Evolutionary conservation across 2,797 vertebrate species (phyloP).

Genomic region (Alosa sapidissima): DNA sequence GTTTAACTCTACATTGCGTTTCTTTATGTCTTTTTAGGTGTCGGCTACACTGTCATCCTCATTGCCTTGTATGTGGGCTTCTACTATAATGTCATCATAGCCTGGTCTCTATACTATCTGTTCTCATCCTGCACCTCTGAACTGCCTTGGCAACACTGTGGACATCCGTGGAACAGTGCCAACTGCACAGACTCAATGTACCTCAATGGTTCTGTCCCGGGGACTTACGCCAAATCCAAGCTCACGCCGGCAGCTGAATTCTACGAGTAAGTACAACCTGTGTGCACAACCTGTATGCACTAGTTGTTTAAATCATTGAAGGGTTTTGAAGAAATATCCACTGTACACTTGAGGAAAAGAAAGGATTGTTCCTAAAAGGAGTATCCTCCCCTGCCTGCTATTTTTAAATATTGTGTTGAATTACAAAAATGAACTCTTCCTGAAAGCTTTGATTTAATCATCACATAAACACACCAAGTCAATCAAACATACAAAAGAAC

Average conservation of each 20-base stretch:
- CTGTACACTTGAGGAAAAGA: background rate
- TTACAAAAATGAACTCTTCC: background rate
- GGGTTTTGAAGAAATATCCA: background rate
- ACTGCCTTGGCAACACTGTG: slow-evolving; percentile 90
- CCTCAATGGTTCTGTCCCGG: slow-evolving; percentile 79
- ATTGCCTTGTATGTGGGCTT: slow-evolving; percentile 99
- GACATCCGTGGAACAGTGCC: slow-evolving; percentile 88
- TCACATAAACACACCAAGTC: slow-evolving; percentile 3
- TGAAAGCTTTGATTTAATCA: background rate
- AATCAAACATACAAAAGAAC: background rate
- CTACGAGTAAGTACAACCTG: slow-evolving; percentile 87
- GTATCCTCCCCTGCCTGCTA: background rate
- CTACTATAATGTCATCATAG: slow-evolving; percentile 99
- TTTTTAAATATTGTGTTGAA: background rate
- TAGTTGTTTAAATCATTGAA: background rate
- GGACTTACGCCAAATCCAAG: slow-evolving; percentile 92
- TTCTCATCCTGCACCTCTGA: slow-evolving; percentile 89
- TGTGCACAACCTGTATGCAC: background rate
- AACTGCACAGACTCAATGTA: slow-evolving; percentile 86
- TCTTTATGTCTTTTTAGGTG: slow-evolving; percentile 72
- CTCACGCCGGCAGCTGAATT: slow-evolving; percentile 94
- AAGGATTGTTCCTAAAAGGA: background rate
- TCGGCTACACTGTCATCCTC: slow-evolving; percentile 96
- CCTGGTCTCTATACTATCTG: slow-evolving; percentile 98
- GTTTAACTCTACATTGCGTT: background rate